phyloP scores from a whole-genome alignment of 2,797 vertebrate species.

The Gymnopithys bicolor region DNA sequence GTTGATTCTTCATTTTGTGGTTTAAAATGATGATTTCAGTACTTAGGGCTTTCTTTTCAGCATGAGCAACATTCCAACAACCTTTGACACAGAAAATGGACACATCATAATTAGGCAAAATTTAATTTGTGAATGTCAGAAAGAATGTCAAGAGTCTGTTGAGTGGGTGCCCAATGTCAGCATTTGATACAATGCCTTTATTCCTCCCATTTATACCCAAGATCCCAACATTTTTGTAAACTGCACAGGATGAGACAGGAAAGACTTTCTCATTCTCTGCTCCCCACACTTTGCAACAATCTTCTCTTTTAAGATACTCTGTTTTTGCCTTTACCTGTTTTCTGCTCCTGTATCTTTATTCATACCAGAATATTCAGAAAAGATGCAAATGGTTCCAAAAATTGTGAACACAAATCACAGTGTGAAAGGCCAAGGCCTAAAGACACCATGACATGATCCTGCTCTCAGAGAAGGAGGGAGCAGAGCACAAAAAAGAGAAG shows the following conservation, averaged over 20 bases:
- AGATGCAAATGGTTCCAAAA: background rate
- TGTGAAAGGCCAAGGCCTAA: background rate
- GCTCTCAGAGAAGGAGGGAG: background rate
- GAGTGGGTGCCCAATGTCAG: conserved; percentile 7
- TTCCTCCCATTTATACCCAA: conserved; percentile 7
- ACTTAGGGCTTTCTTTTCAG: conserved; percentile 21
- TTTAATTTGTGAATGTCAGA: conserved; percentile 57
- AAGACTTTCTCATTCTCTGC: background rate
- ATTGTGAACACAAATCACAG: background rate
- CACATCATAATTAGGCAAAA: conserved; percentile 41
- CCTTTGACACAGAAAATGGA: conserved; percentile 27
- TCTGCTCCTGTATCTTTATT: background rate
- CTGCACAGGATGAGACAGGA: background rate
- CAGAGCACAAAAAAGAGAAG: background rate
- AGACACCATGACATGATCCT: background rate
- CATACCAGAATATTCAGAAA: background rate
- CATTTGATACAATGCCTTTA: conserved; percentile 12
- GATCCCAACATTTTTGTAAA: conserved; percentile 16
- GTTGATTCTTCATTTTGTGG: background rate
- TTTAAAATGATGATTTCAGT: background rate
- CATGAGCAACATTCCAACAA: conserved; percentile 46
- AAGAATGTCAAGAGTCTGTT: conserved; percentile 53
- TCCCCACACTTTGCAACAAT: background rate
- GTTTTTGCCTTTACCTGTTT: background rate
- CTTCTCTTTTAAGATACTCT: background rate